phyloP scores from a whole-genome alignment of 2,797 vertebrate genomes.

The Brachyalestes nurse region DNA sequence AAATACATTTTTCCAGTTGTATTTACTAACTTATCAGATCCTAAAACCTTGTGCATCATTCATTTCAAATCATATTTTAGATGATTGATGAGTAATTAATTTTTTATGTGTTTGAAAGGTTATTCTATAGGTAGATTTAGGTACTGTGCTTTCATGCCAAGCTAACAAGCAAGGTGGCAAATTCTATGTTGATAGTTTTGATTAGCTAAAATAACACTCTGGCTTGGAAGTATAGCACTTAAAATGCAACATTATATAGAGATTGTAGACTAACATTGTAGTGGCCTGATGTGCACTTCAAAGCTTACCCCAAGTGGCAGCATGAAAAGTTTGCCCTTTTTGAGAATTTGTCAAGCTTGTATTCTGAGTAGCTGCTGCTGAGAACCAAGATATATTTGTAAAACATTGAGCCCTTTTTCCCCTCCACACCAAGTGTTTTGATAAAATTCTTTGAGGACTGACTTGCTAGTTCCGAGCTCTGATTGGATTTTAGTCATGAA shows the following conservation, averaged over 20 bases:
- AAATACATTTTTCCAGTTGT: no score
- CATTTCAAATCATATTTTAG: no score
- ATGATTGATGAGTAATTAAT: not conserved
- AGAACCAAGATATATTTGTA: not conserved
- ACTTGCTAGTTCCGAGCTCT: constrained; percentile 3
- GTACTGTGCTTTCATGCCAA: no score
- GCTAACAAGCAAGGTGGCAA: not conserved
- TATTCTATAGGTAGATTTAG: no score
- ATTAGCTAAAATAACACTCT: not conserved
- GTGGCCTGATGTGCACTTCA: not conserved
- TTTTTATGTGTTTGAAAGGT: no score
- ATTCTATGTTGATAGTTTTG: not conserved
- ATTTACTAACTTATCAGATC: no score
- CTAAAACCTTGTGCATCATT: no score
- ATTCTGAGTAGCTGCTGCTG: not conserved
- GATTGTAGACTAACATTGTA: not conserved
- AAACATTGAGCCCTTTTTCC: not conserved
- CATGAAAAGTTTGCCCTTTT: not conserved
- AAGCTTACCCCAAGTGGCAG: not conserved
- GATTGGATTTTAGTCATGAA: not conserved
- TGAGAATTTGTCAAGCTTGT: not conserved
- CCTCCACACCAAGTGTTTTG: not conserved
- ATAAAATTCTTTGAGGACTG: not conserved
- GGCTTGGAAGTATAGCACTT: no score
- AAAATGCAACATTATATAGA: not conserved